These are phyloP conservation scores for Philopotamus ludificatus DNA, from an alignment of 1,140 invertebrate species.

Conservation along the genomic window DNA sequence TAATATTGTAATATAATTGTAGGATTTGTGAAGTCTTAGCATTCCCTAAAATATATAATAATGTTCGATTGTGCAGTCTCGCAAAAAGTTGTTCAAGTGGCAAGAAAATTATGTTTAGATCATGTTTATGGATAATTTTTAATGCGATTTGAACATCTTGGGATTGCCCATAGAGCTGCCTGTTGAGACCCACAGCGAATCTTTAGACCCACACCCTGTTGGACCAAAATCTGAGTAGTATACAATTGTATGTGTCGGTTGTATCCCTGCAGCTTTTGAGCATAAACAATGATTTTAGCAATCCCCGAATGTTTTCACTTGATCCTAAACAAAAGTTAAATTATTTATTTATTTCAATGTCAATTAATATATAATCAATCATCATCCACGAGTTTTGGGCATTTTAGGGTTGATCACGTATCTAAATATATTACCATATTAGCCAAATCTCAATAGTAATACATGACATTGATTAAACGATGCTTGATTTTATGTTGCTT, in stretches of 20 bases:
- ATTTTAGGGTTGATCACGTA: too few species aligned
- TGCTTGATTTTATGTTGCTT: too few species aligned
- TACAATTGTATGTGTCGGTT: constrained; percentile 24
- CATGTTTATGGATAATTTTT: neutral
- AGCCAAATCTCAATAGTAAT: too few species aligned
- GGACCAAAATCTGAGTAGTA: constrained; percentile 31
- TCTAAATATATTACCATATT: too few species aligned
- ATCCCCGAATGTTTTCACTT: constrained; percentile 16
- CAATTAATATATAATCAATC: too few species aligned
- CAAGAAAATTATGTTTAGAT: too few species aligned
- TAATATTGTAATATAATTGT: constrained; percentile 2
- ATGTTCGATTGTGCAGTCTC: constrained; percentile 32
- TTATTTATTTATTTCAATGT: too few species aligned
- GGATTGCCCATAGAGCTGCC: constrained; percentile 40
- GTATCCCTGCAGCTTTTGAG: constrained; percentile 14
- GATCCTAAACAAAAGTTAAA: too few species aligned
- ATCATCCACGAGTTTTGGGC: too few species aligned
- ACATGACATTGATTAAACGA: too few species aligned
- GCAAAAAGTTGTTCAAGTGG: constrained; percentile 27
- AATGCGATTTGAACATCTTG: constrained; percentile 27
- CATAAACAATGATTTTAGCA: constrained; percentile 4
- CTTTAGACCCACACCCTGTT: constrained; percentile 25
- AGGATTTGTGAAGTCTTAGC: constrained; percentile 23
- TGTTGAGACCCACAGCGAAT: constrained; percentile 36
- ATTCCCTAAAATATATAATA: too few species aligned